phyloP scores from a whole-genome alignment of 2,888 invertebrate species.

The Microplitis manilae region DNA sequence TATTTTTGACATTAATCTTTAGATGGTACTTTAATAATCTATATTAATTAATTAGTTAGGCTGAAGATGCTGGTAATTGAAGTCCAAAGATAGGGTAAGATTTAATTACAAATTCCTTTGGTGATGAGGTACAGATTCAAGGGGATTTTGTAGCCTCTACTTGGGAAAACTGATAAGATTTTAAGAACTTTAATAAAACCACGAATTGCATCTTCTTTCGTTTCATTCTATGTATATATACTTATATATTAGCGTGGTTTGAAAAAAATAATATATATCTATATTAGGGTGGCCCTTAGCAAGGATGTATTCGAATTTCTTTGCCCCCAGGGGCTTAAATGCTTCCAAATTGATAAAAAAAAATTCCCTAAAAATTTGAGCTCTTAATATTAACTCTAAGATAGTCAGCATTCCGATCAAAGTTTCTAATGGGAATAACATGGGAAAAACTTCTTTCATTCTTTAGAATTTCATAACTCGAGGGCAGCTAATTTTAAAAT shows the following conservation, averaged over 20 bases:
- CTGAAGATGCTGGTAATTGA: conserved; percentile 24
- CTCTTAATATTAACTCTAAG: too few species aligned
- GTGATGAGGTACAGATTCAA: neutral
- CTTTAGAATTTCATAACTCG: too few species aligned
- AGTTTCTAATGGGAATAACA: too few species aligned
- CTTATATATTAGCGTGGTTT: neutral
- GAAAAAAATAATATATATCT: neutral
- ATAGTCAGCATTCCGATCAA: too few species aligned
- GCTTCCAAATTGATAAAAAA: too few species aligned
- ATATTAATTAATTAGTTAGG: conserved; percentile 30
- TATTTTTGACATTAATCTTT: neutral
- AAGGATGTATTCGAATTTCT: too few species aligned
- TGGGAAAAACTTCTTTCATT: too few species aligned
- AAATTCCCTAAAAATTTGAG: too few species aligned
- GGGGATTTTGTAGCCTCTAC: neutral
- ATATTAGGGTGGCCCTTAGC: too few species aligned
- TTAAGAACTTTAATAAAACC: conserved; percentile 28
- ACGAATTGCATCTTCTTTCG: conserved; percentile 24
- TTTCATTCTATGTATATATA: neutral
- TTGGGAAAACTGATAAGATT: conserved; percentile 24
- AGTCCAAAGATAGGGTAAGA: conserved; percentile 22
- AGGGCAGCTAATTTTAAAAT: too few species aligned
- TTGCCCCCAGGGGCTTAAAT: too few species aligned
- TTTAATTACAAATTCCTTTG: conserved; percentile 39
- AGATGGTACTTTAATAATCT: neutral